Evolutionary conservation across 1,140 invertebrate species (phyloP).

Genomic region (Nasonia longicornis): DNA sequence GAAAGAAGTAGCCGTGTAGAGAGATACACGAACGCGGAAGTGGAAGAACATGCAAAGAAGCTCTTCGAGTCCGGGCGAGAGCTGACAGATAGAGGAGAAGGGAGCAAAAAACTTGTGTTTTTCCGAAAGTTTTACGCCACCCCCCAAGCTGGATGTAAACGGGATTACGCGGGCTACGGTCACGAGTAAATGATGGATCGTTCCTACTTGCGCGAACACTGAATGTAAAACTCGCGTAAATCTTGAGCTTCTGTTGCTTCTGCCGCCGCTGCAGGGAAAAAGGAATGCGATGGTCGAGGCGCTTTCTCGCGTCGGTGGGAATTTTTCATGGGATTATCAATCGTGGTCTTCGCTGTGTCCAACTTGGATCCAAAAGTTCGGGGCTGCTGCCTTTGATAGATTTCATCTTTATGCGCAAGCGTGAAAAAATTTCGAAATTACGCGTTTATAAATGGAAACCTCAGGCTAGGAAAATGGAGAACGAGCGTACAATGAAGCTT

Average conservation of each 20-base stretch:
- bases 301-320: not conserved
- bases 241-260: slow-evolving; percentile 53
- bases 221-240: slow-evolving; percentile 65
- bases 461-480: no score
- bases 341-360: slow-evolving; percentile 16
- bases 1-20: not conserved
- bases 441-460: no score
- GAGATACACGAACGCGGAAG: not conserved
- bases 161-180: slow-evolving; percentile 61
- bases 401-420: no score
- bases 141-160: slow-evolving; percentile 51
- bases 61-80: slow-evolving; percentile 1
- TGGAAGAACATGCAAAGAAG: slow-evolving; percentile 4
- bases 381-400: no score
- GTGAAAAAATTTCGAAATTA: no score
- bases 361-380: not conserved
- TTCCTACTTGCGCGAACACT: slow-evolving; percentile 43
- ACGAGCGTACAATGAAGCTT: no score
- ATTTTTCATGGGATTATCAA: slow-evolving; percentile 29
- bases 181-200: slow-evolving; percentile 66
- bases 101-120: slow-evolving; percentile 53
- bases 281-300: not conserved
- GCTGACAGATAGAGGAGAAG: slow-evolving; percentile 19
- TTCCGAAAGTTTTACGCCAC: slow-evolving; percentile 56
- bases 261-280: not conserved